phyloP scores from a whole-genome alignment of 2,888 invertebrate genomes.

The Hedya salicella region DNA sequence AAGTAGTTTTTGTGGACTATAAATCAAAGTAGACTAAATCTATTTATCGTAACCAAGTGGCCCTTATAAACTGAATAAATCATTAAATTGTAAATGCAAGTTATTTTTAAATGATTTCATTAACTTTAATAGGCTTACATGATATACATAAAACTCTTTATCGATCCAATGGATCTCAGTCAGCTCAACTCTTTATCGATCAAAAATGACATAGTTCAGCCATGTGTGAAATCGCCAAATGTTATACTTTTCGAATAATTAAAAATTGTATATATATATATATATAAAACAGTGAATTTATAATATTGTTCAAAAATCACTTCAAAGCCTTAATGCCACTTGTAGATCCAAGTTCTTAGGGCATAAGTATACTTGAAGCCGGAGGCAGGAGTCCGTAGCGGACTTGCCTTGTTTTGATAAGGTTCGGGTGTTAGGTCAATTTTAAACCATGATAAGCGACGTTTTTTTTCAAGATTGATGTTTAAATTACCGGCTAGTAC shows the following conservation, averaged over 20 bases:
- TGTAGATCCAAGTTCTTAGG: neutral
- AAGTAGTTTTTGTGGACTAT: too few species aligned
- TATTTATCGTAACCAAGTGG: neutral
- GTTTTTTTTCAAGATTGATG: slow-evolving; percentile 17
- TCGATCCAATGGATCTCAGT: too few species aligned
- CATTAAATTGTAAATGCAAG: neutral
- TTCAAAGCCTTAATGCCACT: neutral
- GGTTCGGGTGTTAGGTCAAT: slow-evolving; percentile 38
- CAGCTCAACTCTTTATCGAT: too few species aligned
- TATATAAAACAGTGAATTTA: neutral
- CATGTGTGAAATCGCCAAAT: neutral
- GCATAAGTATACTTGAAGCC: neutral
- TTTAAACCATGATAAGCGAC: slow-evolving; percentile 40
- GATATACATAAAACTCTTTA: too few species aligned
- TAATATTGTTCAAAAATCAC: neutral
- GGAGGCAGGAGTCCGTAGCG: slow-evolving; percentile 4
- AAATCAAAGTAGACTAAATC: neutral
- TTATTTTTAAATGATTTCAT: neutral
- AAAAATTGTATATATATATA: neutral
- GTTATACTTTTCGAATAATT: neutral
- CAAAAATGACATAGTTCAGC: neutral
- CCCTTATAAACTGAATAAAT: neutral
- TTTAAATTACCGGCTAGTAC: slow-evolving; percentile 19
- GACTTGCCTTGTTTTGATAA: slow-evolving; percentile 40
- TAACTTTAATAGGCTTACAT: too few species aligned